Base-by-base conservation (phyloP, 2,797 vertebrate genomes). In the Mastacembelus armatus region DNA sequence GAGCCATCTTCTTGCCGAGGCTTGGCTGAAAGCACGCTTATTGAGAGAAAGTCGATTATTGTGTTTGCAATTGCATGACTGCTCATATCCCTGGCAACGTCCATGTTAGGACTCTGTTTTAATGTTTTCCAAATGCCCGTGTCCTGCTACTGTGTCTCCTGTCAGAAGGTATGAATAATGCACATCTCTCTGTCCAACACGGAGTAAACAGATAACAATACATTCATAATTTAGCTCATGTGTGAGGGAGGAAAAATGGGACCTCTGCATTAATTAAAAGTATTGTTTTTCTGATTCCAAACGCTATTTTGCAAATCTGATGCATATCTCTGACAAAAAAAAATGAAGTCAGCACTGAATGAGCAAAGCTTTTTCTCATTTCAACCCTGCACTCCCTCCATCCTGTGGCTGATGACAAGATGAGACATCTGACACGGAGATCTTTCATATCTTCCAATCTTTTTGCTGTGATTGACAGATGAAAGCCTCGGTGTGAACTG, bases 141-240 rank as follows among this genome's bases (percentile, higher is more conserved):
- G 50, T 70, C 75, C 79, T 78, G 59, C 64, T 64, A 77, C 70
- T 78, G 78, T 84, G 65, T 86, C 52, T 80, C 66, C 88, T 88
- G 81, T 85, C 85, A 86, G 71, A 80, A 52, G 74, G 64, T 57
- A 90, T 92, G 83, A 92, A 92, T 93, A 85, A 92, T 91, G 84
- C 88, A 92, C 80, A 69, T 75, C 83, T 67, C 81, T 88, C 84
- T 74, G 81, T 85, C 87, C 78, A 80, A 89, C 88, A 83, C 63
- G 59, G 72, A 88, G 86, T 86, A 89, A 91, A 90, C 90, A 89
- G 92, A 91, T 89, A 87, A 87, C 78, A 83, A 67, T 43, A 18
- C 84, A 91, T 89, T 85, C 59, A 84, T 89, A 86, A 91, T 91
- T 87, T 84, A 92, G 85, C 73, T 54, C 19, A 14, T 70, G 71